Evolutionary conservation across 2,888 invertebrate species (phyloP).

Genomic region (Seira ritae): DNA sequence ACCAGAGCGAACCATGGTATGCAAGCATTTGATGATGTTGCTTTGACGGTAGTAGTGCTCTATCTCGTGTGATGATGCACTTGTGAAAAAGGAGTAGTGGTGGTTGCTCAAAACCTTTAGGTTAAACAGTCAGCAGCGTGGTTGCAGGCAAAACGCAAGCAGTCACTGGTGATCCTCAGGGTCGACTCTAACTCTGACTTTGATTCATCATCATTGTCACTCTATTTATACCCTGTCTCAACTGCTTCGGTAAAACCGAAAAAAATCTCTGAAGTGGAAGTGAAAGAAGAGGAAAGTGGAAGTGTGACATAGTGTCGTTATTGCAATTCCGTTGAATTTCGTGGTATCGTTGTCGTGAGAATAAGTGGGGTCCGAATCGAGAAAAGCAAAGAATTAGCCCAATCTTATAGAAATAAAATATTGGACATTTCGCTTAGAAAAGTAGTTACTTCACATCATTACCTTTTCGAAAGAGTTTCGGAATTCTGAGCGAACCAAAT

Average conservation of each 20-base stretch:
- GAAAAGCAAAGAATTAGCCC: too few species aligned
- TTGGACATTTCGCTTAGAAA: too few species aligned
- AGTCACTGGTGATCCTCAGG: constrained; percentile 45
- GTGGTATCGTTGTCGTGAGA: neutral
- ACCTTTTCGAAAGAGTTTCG: too few species aligned
- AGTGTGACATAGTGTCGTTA: constrained; percentile 1
- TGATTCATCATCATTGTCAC: constrained; percentile 46
- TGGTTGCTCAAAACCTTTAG: constrained; percentile 36
- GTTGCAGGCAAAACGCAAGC: constrained; percentile 46
- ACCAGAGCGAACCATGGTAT: neutral
- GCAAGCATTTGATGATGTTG: neutral
- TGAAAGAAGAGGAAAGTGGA: neutral
- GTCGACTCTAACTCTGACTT: constrained; percentile 37
- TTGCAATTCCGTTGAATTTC: neutral
- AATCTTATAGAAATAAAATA: too few species aligned
- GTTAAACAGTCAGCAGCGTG: constrained; percentile 47
- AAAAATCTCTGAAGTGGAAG: neutral
- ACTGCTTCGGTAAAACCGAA: neutral
- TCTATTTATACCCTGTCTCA: constrained; percentile 8
- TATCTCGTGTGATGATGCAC: neutral
- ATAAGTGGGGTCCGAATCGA: too few species aligned
- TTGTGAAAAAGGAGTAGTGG: neutral
- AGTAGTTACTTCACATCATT: too few species aligned
- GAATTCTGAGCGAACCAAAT: neutral
- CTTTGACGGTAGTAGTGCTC: neutral